phyloP scores from a whole-genome alignment of 2,113 vertebrate genomes.

The Hippolais icterina region DNA sequence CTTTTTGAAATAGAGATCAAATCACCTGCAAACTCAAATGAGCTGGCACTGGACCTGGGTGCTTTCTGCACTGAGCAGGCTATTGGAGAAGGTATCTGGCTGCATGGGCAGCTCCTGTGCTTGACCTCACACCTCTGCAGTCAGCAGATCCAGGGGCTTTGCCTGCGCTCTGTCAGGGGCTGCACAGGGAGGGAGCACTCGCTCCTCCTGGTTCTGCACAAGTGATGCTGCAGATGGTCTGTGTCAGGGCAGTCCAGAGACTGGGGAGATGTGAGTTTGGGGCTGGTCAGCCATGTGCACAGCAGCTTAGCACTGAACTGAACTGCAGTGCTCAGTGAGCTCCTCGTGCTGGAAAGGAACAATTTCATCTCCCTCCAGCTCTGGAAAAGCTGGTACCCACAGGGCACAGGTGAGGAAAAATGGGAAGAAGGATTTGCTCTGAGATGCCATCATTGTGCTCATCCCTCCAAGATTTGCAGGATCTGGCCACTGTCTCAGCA shows the following conservation, averaged over 20 bases:
- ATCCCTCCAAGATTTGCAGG: not conserved
- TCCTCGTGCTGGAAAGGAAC: not conserved
- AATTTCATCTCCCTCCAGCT: not conserved
- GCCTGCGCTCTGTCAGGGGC: not conserved
- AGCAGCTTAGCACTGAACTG: not conserved
- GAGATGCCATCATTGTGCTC: not conserved
- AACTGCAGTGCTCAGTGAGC: not conserved
- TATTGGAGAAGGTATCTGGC: not conserved
- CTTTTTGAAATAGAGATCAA: not conserved
- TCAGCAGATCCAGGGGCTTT: not conserved
- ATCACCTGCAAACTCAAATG: not conserved
- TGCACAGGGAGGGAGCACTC: not conserved
- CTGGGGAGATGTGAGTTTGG: not conserved
- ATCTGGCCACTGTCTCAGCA: not conserved
- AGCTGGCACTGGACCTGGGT: not conserved
- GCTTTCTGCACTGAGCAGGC: not conserved
- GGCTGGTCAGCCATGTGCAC: not conserved
- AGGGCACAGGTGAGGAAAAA: not conserved
- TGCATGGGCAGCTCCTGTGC: not conserved
- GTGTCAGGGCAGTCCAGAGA: too few relatives aligned
- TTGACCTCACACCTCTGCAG: not conserved
- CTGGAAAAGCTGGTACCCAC: not conserved
- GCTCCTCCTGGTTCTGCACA: accelerated
- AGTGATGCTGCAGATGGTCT: not conserved
- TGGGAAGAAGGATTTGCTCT: not conserved